Evolutionary conservation across 2,888 invertebrate genomes (phyloP).

Genomic region (Agrochola lota): DNA sequence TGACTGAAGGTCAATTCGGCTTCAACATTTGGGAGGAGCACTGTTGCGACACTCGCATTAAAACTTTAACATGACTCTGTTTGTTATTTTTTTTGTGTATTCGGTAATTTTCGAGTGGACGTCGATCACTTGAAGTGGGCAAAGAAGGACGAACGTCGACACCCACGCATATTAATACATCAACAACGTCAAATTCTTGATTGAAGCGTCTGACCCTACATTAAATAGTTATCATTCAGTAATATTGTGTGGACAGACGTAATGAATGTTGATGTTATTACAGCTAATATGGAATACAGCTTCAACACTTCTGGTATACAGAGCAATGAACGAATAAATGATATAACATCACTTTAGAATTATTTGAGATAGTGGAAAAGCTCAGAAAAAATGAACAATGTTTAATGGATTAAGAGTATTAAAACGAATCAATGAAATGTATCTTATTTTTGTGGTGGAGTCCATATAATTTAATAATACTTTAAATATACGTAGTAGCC

Average conservation of each 20-base stretch:
- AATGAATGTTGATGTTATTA: slow-evolving; percentile 31
- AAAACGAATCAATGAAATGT: background rate
- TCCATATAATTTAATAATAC: background rate
- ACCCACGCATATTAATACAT: slow-evolving; percentile 73
- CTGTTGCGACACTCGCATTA: slow-evolving; percentile 80
- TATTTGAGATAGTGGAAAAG: background rate
- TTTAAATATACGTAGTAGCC: background rate
- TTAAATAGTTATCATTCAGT: slow-evolving; percentile 52
- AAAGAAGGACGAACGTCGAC: slow-evolving; percentile 79
- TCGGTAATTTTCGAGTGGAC: slow-evolving; percentile 86
- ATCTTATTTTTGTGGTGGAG: background rate
- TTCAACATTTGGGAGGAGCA: slow-evolving; percentile 78
- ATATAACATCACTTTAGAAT: background rate
- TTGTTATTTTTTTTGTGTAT: slow-evolving; percentile 84
- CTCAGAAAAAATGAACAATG: background rate
- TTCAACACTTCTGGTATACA: background rate
- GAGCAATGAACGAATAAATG: background rate
- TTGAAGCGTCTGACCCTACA: slow-evolving; percentile 61
- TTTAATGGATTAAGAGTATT: background rate
- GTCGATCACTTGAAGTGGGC: slow-evolving; percentile 81
- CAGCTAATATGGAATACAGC: slow-evolving; percentile 9
- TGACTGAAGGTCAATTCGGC: slow-evolving; percentile 85
- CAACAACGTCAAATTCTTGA: slow-evolving; percentile 62
- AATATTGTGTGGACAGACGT: slow-evolving; percentile 37
- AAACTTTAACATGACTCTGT: slow-evolving; percentile 80